phyloP scores from a whole-genome alignment of 2,797 vertebrate genomes.

The Xenops minutus region DNA sequence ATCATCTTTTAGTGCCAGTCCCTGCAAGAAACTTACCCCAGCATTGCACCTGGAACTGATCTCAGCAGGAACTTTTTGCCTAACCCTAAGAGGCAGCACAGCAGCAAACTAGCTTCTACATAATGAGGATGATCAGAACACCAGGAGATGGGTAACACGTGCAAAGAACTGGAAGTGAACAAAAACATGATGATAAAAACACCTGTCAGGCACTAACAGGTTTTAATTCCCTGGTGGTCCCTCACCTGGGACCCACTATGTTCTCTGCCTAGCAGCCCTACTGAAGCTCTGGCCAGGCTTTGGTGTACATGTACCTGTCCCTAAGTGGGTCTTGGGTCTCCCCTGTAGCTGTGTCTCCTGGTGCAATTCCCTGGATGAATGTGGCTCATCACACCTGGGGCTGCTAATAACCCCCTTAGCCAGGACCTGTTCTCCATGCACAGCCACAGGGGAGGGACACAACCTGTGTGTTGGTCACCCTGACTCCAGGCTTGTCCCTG shows the following conservation, averaged over 20 bases:
- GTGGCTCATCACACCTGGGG: not conserved
- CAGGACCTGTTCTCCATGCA: not conserved
- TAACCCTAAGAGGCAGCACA: not conserved
- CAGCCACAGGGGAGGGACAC: fast-evolving
- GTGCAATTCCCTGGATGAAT: not conserved
- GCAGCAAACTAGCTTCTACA: not conserved
- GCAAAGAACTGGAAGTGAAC: not conserved
- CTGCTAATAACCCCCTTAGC: not conserved
- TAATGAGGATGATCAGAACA: not conserved
- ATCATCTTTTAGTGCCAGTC: not conserved
- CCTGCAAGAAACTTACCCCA: not conserved
- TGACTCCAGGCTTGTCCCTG: fast-evolving
- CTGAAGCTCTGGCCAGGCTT: not conserved
- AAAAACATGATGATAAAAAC: not conserved
- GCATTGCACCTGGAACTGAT: not conserved
- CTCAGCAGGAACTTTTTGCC: not conserved
- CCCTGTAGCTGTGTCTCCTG: not conserved
- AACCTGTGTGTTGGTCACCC: not conserved
- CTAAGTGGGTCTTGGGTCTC: not conserved
- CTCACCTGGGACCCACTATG: fast-evolving
- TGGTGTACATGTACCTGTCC: too few relatives aligned
- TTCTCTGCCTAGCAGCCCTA: not conserved
- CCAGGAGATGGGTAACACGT: not conserved
- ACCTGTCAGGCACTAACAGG: not conserved
- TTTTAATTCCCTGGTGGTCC: not conserved